Base-by-base conservation (phyloP, 2,888 invertebrate species). In the Leptopilina syphax region DNA sequence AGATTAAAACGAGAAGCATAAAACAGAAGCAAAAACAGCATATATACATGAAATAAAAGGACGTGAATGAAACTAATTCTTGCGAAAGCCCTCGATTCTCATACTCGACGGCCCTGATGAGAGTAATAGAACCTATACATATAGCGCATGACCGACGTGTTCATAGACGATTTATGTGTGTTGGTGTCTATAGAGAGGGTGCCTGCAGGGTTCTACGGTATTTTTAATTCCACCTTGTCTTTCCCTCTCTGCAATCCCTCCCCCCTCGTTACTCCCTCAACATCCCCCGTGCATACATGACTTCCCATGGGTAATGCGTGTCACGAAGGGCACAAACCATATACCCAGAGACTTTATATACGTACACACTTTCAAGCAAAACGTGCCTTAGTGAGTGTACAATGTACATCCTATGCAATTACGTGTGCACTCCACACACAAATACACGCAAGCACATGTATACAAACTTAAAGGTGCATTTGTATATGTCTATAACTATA, bases 201-300 rank as follows among this genome's bases (percentile, higher is more conserved):
- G 70, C 18, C 68, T 70, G 70, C 54, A 84, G 84, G 85, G 87
- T 85, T 86, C 83, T 81, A 85, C 84, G 85, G 85, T 88, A 86
- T 87, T 87, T 87, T 86, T 86, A 87, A 87, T 88, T 84, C 85
- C 85, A 85, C 83, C 84, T 85, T 82, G 83, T 79, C 79, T 77
- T 80, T 81, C 81, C 80, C 82, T 63, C 79, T 79, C 80, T 81
- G 83, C 81, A 81, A 83, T 79, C 79, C 80, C 84, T 34, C 34
- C 34, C 34, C 34, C 34, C 34, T 34, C 34, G 34, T 34, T 34
- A 34, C 34, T 79, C 79, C 84, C 65, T n/a, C 80, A 70, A 54
- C 80, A 81, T 79, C 67, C 18, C 70, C 24, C n/a, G 27, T 57
- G 76, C 73, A 70, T 70, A 5, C 81, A 78, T 79, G 79, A 77